A percentile compares a stretch with the other conserved stretches of the same genome.
Evolutionary conservation across 2,888 invertebrate genomes (phyloP).

Genomic region (Amphipoea lucens): DNA sequence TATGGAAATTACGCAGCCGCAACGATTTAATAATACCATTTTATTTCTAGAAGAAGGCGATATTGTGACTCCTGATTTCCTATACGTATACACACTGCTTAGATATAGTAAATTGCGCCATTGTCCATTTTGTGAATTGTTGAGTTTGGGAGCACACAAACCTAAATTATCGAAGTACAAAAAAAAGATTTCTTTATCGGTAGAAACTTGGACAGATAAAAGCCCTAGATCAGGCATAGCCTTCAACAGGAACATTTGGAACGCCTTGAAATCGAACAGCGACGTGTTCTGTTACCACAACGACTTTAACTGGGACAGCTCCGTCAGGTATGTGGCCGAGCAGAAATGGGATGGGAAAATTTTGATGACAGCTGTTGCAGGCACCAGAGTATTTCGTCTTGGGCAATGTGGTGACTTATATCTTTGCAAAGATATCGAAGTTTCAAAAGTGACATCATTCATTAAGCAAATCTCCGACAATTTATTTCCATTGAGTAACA

Average conservation of each 20-base stretch:
- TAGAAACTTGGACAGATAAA: constrained; percentile 68
- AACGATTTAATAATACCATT: constrained; percentile 61
- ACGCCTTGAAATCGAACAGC: constrained; percentile 65
- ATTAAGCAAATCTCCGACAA: constrained; percentile 47
- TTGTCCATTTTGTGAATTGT: constrained; percentile 72
- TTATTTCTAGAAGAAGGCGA: constrained; percentile 72
- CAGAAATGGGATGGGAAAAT: constrained; percentile 63
- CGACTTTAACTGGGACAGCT: constrained; percentile 75
- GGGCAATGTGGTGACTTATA: constrained; percentile 57
- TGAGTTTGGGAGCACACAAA: constrained; percentile 70
- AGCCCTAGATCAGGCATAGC: constrained; percentile 68
- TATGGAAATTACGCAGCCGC: constrained; percentile 53
- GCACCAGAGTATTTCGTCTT: constrained; percentile 72
- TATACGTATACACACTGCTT: constrained; percentile 68
- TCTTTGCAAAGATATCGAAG: constrained; percentile 55
- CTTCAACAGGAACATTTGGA: constrained; percentile 74
- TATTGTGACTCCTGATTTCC: constrained; percentile 73
- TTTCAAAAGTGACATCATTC: constrained; percentile 61
- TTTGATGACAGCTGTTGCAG: constrained; percentile 64
- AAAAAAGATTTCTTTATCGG: constrained; percentile 40
- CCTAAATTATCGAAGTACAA: constrained; percentile 58
- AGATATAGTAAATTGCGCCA: constrained; percentile 41
- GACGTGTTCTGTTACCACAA: constrained; percentile 72
- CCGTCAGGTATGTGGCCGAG: constrained; percentile 67
- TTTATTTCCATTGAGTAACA: constrained; percentile 64